phyloP scores from a whole-genome alignment of 2,888 invertebrate species.

The Corbicula japonica region DNA sequence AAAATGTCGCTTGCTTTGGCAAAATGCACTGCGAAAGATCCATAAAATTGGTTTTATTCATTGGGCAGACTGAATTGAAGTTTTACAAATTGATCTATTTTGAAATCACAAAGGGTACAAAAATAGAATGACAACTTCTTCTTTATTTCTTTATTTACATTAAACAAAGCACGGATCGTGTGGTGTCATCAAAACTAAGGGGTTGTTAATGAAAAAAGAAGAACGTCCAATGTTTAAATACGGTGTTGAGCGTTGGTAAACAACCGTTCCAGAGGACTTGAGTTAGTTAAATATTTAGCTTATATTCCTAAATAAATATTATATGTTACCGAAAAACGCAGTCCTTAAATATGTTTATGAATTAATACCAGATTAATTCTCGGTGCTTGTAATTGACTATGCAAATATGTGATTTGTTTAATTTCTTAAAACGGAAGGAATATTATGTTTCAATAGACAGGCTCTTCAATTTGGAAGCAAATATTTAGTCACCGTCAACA shows the following conservation, averaged over 20 bases:
- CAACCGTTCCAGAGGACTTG: conserved; percentile 12
- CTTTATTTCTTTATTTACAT: conserved; percentile 9
- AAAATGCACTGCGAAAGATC: conserved; percentile 33
- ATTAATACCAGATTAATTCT: conserved; percentile 25
- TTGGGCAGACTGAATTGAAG: conserved; percentile 23
- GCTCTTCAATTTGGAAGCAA: conserved; percentile 25
- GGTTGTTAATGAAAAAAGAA: conserved; percentile 24
- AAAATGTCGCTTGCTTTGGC: conserved; percentile 23
- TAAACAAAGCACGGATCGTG: conserved; percentile 18
- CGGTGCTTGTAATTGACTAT: conserved; percentile 36
- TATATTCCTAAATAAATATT: conserved; percentile 51
- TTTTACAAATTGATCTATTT: conserved; percentile 19
- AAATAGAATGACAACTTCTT: not conserved
- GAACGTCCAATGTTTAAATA: conserved; percentile 5
- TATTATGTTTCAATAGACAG: conserved; percentile 36
- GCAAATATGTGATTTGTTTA: conserved; percentile 55
- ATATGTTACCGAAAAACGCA: conserved; percentile 29
- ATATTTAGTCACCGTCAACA: conserved; percentile 43
- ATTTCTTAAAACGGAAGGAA: conserved; percentile 54
- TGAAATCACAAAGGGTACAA: not conserved
- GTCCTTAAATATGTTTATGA: conserved; percentile 41
- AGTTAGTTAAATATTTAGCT: conserved; percentile 40
- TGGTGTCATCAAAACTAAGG: conserved; percentile 23
- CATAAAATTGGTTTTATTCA: conserved; percentile 29
- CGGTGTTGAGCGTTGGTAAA: conserved; percentile 27